A percentile compares a stretch with the other conserved stretches of the same genome.
phyloP scores from a whole-genome alignment of 2,113 vertebrate species.

The Lynx canadensis region DNA sequence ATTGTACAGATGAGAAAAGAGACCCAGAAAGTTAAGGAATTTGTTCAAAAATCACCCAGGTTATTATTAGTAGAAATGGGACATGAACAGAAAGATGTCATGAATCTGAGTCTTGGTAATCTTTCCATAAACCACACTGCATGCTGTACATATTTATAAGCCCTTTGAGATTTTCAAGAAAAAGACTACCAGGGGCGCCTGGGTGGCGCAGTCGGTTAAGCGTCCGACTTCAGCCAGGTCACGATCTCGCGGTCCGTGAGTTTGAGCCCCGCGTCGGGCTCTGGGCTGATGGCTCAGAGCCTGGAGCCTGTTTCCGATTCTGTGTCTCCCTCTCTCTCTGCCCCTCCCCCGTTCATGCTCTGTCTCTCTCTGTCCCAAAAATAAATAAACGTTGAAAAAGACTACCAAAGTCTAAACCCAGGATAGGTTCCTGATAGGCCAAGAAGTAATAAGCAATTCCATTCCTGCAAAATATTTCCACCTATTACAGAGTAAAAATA shows the following conservation, averaged over 20 bases:
- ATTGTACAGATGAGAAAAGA: background rate
- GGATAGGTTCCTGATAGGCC: too few relatives aligned
- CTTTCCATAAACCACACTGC: background rate
- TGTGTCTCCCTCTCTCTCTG: too few relatives aligned
- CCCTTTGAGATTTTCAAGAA: slow-evolving; percentile 33
- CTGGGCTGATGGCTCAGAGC: too few relatives aligned
- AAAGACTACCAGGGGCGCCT: slow-evolving; percentile 13
- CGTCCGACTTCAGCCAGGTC: too few relatives aligned
- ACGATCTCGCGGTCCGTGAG: too few relatives aligned
- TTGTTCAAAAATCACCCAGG: background rate
- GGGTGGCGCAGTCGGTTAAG: too few relatives aligned
- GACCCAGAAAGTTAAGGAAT: slow-evolving; percentile 27
- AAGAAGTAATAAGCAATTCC: too few relatives aligned
- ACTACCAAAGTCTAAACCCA: background rate
- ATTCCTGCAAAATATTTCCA: background rate
- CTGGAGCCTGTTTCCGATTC: too few relatives aligned
- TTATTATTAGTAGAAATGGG: slow-evolving; percentile 20
- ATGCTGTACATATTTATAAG: slow-evolving; percentile 39
- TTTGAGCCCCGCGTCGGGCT: too few relatives aligned
- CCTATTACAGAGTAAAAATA: slow-evolving; percentile 22
- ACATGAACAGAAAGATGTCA: slow-evolving; percentile 35
- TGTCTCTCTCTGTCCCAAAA: too few relatives aligned
- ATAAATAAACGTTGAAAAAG: too few relatives aligned
- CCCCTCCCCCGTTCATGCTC: too few relatives aligned
- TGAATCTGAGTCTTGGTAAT: background rate